phyloP scores from a whole-genome alignment of 2,888 invertebrate species.

The Eulithis prunata region DNA sequence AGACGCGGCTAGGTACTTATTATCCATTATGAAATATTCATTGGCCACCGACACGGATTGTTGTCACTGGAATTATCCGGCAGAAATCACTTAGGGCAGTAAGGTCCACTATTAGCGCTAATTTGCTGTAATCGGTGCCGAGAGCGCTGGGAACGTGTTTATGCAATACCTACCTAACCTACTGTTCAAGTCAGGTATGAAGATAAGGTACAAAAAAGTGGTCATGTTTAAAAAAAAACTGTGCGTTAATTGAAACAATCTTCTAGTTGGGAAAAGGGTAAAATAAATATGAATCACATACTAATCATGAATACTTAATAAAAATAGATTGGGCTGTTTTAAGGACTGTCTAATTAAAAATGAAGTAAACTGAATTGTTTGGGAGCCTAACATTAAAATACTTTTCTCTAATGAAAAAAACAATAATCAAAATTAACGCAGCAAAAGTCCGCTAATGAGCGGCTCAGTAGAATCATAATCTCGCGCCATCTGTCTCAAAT shows the following conservation, averaged over 20 bases:
- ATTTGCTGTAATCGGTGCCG: conserved; percentile 80
- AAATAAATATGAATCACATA: too few species aligned
- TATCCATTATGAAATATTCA: conserved; percentile 78
- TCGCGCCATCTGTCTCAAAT: conserved; percentile 82
- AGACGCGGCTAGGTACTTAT: conserved; percentile 57
- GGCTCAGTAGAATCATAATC: conserved; percentile 68
- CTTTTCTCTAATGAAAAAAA: neutral
- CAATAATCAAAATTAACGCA: conserved; percentile 24
- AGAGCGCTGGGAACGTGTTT: conserved; percentile 59
- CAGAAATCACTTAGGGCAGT: conserved; percentile 70
- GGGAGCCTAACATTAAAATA: neutral
- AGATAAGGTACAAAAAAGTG: too few species aligned
- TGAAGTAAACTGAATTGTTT: too few species aligned
- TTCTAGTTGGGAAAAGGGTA: too few species aligned
- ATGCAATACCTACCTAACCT: conserved; percentile 28
- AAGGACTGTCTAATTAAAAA: too few species aligned
- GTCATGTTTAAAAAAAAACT: too few species aligned
- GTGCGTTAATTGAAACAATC: too few species aligned
- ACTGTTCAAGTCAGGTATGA: too few species aligned
- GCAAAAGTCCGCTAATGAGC: conserved; percentile 72
- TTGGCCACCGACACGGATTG: conserved; percentile 71
- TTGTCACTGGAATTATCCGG: conserved; percentile 75
- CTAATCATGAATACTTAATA: too few species aligned
- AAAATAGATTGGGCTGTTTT: too few species aligned
- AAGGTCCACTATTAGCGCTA: conserved; percentile 65